phyloP scores from a whole-genome alignment of 2,888 invertebrate species.

The Andrena minutula region DNA sequence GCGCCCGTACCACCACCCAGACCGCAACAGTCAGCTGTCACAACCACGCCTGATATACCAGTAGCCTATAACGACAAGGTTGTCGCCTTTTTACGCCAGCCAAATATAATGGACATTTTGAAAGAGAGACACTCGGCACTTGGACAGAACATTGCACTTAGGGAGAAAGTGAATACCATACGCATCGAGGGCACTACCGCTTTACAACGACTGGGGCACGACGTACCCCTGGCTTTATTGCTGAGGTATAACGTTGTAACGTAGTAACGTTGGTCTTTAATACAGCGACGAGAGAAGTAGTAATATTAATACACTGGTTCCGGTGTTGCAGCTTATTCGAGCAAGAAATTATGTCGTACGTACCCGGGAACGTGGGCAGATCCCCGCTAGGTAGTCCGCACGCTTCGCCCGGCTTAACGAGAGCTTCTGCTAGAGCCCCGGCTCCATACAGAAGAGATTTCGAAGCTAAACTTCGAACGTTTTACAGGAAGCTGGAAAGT shows the following conservation, averaged over 20 bases:
- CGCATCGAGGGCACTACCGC: slow-evolving; percentile 95
- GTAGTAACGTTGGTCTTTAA: neutral
- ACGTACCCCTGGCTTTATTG: slow-evolving; percentile 96
- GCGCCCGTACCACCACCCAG: slow-evolving; percentile 92
- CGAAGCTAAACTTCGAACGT: slow-evolving; percentile 97
- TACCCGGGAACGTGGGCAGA: slow-evolving; percentile 88
- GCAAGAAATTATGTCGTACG: slow-evolving; percentile 99
- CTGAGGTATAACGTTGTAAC: slow-evolving; percentile 95
- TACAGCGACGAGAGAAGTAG: neutral
- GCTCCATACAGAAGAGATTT: slow-evolving; percentile 97
- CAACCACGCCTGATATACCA: slow-evolving; percentile 89
- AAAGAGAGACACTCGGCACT: slow-evolving; percentile 92
- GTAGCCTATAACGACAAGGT: slow-evolving; percentile 98
- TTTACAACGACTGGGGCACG: slow-evolving; percentile 94
- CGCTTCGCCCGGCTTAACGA: slow-evolving; percentile 93
- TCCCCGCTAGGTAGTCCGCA: slow-evolving; percentile 88
- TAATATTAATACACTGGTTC: slow-evolving; percentile 9
- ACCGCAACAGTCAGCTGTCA: slow-evolving; percentile 87
- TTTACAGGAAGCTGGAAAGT: slow-evolving; percentile 97
- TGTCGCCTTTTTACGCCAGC: slow-evolving; percentile 97
- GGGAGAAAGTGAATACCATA: slow-evolving; percentile 95
- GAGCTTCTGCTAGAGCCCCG: slow-evolving; percentile 92
- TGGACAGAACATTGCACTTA: slow-evolving; percentile 89
- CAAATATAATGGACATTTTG: slow-evolving; percentile 96
- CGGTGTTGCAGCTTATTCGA: slow-evolving; percentile 94